phyloP scores from a whole-genome alignment of 2,888 invertebrate species.

The Panzeria rudis region DNA sequence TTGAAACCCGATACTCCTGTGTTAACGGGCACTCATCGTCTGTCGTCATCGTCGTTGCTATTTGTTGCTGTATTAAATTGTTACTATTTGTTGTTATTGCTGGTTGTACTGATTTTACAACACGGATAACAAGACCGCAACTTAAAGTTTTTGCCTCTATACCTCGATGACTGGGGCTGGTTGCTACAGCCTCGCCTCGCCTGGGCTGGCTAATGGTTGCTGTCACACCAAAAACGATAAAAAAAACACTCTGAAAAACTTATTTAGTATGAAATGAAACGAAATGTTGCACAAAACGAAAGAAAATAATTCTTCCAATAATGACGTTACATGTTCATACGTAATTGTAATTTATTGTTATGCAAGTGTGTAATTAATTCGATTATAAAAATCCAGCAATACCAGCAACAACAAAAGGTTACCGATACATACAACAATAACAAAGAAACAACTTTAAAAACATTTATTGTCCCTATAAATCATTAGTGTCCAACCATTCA shows the following conservation, averaged over 20 bases:
- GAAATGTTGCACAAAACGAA: slow-evolving; percentile 62
- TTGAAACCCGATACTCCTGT: slow-evolving; percentile 68
- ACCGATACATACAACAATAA: slow-evolving; percentile 33
- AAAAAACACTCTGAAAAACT: slow-evolving; percentile 37
- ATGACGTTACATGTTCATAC: slow-evolving; percentile 70
- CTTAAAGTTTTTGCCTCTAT: slow-evolving; percentile 30
- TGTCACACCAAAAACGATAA: slow-evolving; percentile 68
- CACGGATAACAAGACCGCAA: slow-evolving; percentile 72
- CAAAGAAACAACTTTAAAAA: slow-evolving; percentile 21
- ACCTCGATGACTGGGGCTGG: slow-evolving; percentile 29
- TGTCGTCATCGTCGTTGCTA: slow-evolving; percentile 29
- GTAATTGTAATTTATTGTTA: slow-evolving; percentile 73
- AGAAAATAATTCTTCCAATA: slow-evolving; percentile 71
- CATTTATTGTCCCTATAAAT: slow-evolving; percentile 53
- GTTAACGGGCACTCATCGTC: slow-evolving; percentile 53
- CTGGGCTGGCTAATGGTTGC: slow-evolving; percentile 63
- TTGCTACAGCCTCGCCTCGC: slow-evolving; percentile 43
- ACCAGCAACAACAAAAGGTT: slow-evolving; percentile 52
- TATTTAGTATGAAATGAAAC: slow-evolving; percentile 57
- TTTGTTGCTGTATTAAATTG: slow-evolving; percentile 51
- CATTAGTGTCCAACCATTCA: slow-evolving; percentile 57
- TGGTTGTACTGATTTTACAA: slow-evolving; percentile 70
- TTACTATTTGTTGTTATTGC: slow-evolving; percentile 65
- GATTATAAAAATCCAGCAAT: slow-evolving; percentile 63
- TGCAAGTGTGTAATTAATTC: slow-evolving; percentile 73